Conservation (phyloP, 2,888 invertebrate genomes). For the Mesodorylaimus sp. region DNA sequence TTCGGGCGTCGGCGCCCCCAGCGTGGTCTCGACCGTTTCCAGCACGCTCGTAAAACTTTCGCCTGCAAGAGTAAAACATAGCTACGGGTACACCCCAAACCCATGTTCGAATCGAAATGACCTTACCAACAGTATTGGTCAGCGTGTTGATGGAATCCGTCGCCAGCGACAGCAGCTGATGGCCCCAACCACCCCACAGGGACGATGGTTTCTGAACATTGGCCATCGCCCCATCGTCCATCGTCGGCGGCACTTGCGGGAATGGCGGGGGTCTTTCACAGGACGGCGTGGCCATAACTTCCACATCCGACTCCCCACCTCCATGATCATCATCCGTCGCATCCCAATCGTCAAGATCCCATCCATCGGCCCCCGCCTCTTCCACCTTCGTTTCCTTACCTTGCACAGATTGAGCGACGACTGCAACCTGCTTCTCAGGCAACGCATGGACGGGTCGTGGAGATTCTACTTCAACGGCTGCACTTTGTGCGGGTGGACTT, state of each 20-base stretch:
- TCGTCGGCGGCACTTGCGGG: not conserved
- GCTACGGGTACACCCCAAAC: no score
- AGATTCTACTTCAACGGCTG: not conserved
- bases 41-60: slow-evolving; percentile 57
- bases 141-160: not conserved
- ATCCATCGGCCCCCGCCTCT: not conserved
- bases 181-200: not conserved
- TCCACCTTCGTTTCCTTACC: not conserved
- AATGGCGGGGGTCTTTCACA: not conserved
- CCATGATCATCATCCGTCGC: not conserved
- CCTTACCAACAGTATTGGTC: not conserved
- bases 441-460: not conserved
- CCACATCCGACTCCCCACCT: not conserved
- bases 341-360: slow-evolving; percentile 7
- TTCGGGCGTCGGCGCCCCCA: slow-evolving; percentile 64
- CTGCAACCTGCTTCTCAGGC: not conserved
- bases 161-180: not conserved
- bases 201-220: not conserved
- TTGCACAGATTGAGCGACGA: not conserved
- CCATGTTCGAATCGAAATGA: no score
- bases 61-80: no score
- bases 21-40: slow-evolving; percentile 47
- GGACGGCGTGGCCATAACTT: not conserved
- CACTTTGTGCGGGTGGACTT: not conserved
- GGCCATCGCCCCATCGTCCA: not conserved